Evolutionary conservation across 2,113 vertebrate species (phyloP).

Genomic region (Labrus mixtus): DNA sequence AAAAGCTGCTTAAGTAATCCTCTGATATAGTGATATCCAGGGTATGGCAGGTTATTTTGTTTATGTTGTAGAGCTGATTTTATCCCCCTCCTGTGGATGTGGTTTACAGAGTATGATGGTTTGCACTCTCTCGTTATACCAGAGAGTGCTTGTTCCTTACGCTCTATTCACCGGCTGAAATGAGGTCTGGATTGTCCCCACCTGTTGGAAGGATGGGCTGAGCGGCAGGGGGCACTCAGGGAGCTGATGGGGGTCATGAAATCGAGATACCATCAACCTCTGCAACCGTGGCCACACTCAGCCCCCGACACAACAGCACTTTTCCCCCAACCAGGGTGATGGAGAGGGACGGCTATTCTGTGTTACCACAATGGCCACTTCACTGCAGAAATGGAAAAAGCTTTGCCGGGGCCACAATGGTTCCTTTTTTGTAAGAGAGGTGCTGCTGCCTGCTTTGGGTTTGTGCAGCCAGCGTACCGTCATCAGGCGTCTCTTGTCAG

Average conservation of each 20-base stretch:
- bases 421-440: constrained; percentile 41
- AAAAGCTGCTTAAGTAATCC: not conserved
- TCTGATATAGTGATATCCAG: not conserved
- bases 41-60: not conserved
- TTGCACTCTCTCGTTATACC: not conserved
- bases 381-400: constrained; percentile 37
- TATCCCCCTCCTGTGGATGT: not conserved
- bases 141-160: constrained; percentile 24
- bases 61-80: not conserved
- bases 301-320: constrained; percentile 13
- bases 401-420: constrained; percentile 59
- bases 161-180: constrained; percentile 51
- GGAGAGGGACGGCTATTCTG: constrained; percentile 60
- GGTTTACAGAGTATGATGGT: not conserved
- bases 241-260: constrained; percentile 60
- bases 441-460: constrained; percentile 52
- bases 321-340: constrained; percentile 25
- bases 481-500: constrained; percentile 56
- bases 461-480: constrained; percentile 63
- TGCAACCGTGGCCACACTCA: constrained; percentile 5
- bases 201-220: constrained; percentile 28
- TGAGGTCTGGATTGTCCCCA: constrained; percentile 46
- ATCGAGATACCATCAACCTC: constrained; percentile 48
- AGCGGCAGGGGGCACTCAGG: constrained; percentile 36
- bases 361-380: constrained; percentile 62